Base-by-base conservation (phyloP, 2,113 vertebrate genomes). In the Sula dactylatra region DNA sequence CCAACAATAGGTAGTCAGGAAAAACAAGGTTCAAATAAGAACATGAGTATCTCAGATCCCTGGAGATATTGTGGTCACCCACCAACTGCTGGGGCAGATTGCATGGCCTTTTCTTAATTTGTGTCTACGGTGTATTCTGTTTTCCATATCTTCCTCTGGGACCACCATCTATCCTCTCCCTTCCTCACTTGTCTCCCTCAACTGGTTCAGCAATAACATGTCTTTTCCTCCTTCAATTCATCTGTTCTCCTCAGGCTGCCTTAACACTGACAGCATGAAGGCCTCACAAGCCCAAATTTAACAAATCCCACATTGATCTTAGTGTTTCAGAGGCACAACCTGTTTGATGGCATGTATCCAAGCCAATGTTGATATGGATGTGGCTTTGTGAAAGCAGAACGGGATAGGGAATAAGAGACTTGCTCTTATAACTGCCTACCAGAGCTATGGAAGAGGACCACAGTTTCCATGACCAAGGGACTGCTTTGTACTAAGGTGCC, bases 391-490 rank as follows among this genome's bases (percentile, higher is more conserved):
- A 96, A 93, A 88, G 91, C 13, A 24, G 62, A 78, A 79, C 83
- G 87, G 73, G 47, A 93, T 67, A 95, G 58, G 38, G 62, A 94
- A 25, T 62, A 66, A 61, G 55, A 82, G 40, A 58, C 40, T 94
- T 96, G 91, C 89, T 96, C 93, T 96, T 96, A 79, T 89, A 95
- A 92, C 93, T 92, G 72, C 95, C 92, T 94, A 27, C 36, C 22
- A 93, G n/a, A 90, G 82, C 31, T 38, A 71, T 18, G 16, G 72
- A 94, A 86, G 40, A 80, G 21, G 38, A 67, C 71, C 66, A 61
- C 19, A 71, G 54, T 71, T 91, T 88, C 94, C 76, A 88, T 52
- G 65, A 83, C 77, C 84, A 82, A 65, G 61, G 31, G 44, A 76
- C 17, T 65, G n/a, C 49, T 92, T 74, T 74, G 49, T 61, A 59